Base-by-base conservation (phyloP, 37 sponge, comb jelly and placozoan species). In the Eunapius fragilis region DNA sequence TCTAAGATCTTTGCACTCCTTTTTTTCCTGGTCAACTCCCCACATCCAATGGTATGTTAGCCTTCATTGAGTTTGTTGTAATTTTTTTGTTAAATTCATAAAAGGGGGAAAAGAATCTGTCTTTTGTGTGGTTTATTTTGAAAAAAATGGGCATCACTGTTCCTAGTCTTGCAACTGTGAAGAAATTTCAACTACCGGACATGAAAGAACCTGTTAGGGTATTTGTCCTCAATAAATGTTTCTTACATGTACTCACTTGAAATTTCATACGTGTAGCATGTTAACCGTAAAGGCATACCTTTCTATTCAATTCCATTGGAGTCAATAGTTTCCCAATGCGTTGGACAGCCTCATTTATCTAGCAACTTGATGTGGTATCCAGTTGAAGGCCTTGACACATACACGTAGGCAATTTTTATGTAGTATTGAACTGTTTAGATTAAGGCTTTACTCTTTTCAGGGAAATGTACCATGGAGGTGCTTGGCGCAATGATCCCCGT, bases 1-100 rank as follows among this genome's bases (percentile, higher is more conserved):
- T 41, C 41, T 4, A 71, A 32, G 71, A 31, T 70, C 19, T 69
- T 71, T 31, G 82, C 82, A 37, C 82, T 81, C 28, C 36, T 70
- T 35, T 81, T 70, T 69, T 32, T 81, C 25, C 71, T 81, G 31
- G 36, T 69, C 23, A 80, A 81, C 71, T 41, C 41, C 37, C 71
- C 82, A 81, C 34, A 70, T 69, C 82, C 82, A 81, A 30, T 81
- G 35, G 82, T 81, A 70, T 13, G 14, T 58, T 58, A 58, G 58
- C 19, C 58, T 72, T 72, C 27, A n/a, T 5, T 72, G 6, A 33
- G 30, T 33, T 72, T 32, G 30, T 72, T 5, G 14, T 33, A 72
- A 72, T 72, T 33, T 32, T 17, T n/a, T 17, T 32, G 5, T 72
- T 33, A 33, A 10, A 71, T 71, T 71, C 73, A 72, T 72, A 41